Percentiles rank a stretch among this genome's conserved stretches.
Evolutionary conservation across 2,797 vertebrate species (phyloP).

Genomic region (Loriculus beryllinus): DNA sequence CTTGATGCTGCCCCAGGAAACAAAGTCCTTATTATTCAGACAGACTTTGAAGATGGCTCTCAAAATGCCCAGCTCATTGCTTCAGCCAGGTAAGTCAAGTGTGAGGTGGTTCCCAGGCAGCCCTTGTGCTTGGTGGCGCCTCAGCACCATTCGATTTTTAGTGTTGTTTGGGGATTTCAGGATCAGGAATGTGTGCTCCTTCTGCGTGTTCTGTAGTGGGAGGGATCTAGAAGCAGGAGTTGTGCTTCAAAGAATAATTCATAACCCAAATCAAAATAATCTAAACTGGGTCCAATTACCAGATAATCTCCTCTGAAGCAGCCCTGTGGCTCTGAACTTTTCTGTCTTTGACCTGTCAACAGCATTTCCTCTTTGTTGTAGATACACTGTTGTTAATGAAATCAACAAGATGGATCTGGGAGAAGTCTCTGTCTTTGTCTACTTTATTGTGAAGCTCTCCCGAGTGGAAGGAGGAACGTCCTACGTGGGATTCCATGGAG

Average conservation of each 20-base stretch:
- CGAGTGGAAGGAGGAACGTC: slow-evolving; percentile 85
- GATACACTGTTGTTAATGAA: slow-evolving; percentile 91
- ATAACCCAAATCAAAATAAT: background rate
- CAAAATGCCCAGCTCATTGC: slow-evolving; percentile 87
- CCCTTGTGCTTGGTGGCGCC: background rate
- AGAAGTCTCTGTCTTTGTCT: slow-evolving; percentile 78
- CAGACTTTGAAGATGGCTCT: slow-evolving; percentile 85
- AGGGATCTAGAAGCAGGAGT: background rate
- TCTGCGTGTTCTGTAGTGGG: background rate
- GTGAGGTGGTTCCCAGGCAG: background rate
- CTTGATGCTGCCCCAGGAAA: slow-evolving; percentile 65
- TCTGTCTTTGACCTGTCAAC: background rate
- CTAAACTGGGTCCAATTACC: background rate
- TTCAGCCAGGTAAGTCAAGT: slow-evolving; percentile 86
- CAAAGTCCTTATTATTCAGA: slow-evolving; percentile 91
- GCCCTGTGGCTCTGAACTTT: accelerated
- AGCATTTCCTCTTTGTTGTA: slow-evolving; percentile 25
- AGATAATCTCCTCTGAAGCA: background rate
- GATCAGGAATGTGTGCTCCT: background rate
- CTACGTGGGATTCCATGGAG: slow-evolving; percentile 93
- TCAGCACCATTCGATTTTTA: background rate
- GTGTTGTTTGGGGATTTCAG: background rate
- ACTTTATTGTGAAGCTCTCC: slow-evolving; percentile 91
- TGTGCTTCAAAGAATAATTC: background rate
- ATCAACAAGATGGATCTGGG: slow-evolving; percentile 82